A percentile compares a stretch with the other conserved stretches of the same genome.
Evolutionary conservation across 2,113 vertebrate species (phyloP).

Genomic region (Naja naja): DNA sequence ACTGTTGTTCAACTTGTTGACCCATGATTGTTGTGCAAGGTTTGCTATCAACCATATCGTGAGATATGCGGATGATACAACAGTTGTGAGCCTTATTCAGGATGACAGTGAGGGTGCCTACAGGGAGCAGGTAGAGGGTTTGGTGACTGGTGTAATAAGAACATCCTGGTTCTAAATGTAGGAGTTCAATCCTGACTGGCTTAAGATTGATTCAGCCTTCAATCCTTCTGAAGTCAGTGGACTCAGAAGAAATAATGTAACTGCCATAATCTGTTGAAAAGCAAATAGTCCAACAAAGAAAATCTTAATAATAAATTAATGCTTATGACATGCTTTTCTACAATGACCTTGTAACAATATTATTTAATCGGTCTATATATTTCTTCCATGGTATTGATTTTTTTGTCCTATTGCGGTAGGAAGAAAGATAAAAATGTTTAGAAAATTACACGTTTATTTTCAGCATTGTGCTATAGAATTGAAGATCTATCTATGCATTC

Average conservation of each 20-base stretch:
- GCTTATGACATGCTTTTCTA: neutral
- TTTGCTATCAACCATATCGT: too few species aligned
- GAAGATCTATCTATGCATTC: neutral
- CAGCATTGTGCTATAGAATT: neutral
- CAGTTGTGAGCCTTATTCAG: too few species aligned
- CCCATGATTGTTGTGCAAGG: too few species aligned
- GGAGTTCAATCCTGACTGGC: too few species aligned
- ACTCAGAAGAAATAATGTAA: neutral
- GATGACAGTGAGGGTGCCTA: too few species aligned
- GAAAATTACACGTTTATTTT: neutral
- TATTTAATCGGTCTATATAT: neutral
- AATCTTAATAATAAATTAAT: neutral
- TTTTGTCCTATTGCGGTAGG: neutral
- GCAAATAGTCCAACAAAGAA: neutral
- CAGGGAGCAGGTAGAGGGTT: too few species aligned
- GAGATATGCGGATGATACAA: too few species aligned
- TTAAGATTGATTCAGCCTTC: too few species aligned
- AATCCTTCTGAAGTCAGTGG: too few species aligned
- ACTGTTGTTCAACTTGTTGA: too few species aligned
- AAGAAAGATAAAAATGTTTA: neutral
- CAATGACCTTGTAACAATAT: conserved; percentile 12
- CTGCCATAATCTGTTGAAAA: neutral
- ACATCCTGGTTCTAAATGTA: too few species aligned
- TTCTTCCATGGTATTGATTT: neutral
- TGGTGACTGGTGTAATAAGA: too few species aligned